Evolutionary conservation across 2,113 vertebrate genomes (phyloP), one percentile per base, ranked within the genome.

Genomic region (Phaetusa simplex): DNA sequence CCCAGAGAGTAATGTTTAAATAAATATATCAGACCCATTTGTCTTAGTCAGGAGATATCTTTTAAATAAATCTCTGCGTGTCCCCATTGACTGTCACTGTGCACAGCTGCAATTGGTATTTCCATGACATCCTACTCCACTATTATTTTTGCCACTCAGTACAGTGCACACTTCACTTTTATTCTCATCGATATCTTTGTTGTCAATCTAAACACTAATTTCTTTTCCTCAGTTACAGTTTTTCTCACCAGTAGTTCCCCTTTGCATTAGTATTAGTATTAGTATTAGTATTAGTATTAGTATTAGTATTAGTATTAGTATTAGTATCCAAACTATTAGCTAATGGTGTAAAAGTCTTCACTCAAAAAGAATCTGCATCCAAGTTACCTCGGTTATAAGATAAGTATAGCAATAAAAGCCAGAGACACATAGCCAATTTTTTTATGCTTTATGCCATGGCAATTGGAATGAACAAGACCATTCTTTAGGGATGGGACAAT

Each of bases 21-120:
- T 86, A 95, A 94, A 93, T 92, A 94, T 82, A 82, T 65, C 82
- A 96, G 61, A 45, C 32, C 9, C 70, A 88, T 95, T 91, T 95
- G 49, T 93, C 87, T 96, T 87, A 94, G 74, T 50, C 66, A 79
- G 66, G 24, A 64, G 52, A 42, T 82, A 74, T 56, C 67, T 94
- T 78, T 88, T 36, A 72, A 88, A 90, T 56, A 87, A 82, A 92
- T 77, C 73, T 85, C 65, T 86, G 9, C 24, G 78, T 86, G 47
- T 70, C 42, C 30, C 59, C 23, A 49, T 42, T 95, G 70, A 81
- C 72, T 88, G 79, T n/a, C 81, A 69, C 49, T 78, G 53, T 55
- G 45, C 29, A 52, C 34, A 93, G 36, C 38, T 82, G 81, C 36
- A 91, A 59, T 4, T 87, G 2, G 2, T 78, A 93, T 76, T 93